Conservation (phyloP, 2,888 invertebrate genomes). For the Brenthis ino region DNA sequence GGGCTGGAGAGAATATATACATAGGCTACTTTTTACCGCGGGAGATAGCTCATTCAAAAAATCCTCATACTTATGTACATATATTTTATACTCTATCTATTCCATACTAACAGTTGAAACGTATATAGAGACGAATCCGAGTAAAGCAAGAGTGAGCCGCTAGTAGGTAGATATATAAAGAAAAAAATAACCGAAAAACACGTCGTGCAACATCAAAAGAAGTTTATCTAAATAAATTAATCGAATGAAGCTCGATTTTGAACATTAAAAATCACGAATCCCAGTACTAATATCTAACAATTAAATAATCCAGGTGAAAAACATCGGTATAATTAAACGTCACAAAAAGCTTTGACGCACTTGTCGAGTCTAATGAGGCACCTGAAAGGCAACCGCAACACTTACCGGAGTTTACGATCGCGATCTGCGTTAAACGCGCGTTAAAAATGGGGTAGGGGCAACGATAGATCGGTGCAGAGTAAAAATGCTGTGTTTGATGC, state of each 20-base stretch:
- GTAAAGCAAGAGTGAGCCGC: too few species aligned
- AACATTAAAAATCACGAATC: neutral
- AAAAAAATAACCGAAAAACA: too few species aligned
- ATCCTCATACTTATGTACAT: too few species aligned
- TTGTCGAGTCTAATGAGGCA: constrained; percentile 65
- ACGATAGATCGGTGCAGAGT: constrained; percentile 37
- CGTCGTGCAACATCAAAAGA: too few species aligned
- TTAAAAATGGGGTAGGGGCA: constrained; percentile 51
- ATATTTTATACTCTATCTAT: too few species aligned
- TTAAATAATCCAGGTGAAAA: constrained; percentile 29
- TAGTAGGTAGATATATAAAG: too few species aligned
- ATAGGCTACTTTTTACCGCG: too few species aligned
- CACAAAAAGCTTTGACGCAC: constrained; percentile 60
- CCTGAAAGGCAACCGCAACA: constrained; percentile 52
- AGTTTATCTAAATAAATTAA: neutral
- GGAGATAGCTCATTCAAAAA: too few species aligned
- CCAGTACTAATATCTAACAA: constrained; percentile 21
- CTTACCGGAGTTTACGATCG: constrained; percentile 53
- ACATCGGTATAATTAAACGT: constrained; percentile 48
- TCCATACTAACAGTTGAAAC: too few species aligned
- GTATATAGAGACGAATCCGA: too few species aligned
- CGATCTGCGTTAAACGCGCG: constrained; percentile 60
- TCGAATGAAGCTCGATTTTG: neutral
- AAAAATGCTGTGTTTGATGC: neutral
- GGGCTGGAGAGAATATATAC: too few species aligned